A percentile compares a stretch with the other conserved stretches of the same genome.
Evolutionary conservation across 1,140 invertebrate genomes (phyloP).

Genomic region (Zophobas atratus): DNA sequence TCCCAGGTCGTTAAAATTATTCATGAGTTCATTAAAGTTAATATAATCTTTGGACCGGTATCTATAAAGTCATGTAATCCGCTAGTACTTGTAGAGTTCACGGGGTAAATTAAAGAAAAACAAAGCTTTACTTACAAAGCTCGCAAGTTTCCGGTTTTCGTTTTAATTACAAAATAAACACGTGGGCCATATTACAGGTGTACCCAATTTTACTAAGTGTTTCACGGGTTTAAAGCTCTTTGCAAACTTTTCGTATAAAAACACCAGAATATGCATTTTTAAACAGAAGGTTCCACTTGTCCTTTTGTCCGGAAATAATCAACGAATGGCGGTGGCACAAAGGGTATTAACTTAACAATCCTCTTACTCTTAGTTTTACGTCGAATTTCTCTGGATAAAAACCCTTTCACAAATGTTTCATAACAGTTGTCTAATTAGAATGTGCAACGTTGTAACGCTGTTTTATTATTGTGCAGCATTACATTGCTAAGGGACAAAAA

Average conservation of each 20-base stretch:
- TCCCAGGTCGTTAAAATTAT: slow-evolving; percentile 14
- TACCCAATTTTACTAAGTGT: slow-evolving; percentile 15
- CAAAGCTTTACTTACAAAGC: slow-evolving; percentile 19
- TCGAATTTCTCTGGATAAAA: too few relatives aligned
- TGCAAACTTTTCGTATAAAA: too few relatives aligned
- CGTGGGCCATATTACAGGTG: not conserved
- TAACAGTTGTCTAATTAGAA: too few relatives aligned
- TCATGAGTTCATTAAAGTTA: slow-evolving; percentile 25
- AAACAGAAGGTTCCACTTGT: not conserved
- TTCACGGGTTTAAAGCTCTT: not conserved
- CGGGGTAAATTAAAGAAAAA: slow-evolving; percentile 22
- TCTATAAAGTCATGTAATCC: slow-evolving; percentile 7
- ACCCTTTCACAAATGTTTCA: too few relatives aligned
- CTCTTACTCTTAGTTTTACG: too few relatives aligned
- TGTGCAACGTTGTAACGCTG: too few relatives aligned
- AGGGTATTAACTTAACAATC: too few relatives aligned
- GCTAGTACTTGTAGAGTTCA: slow-evolving; percentile 2
- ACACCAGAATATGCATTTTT: not conserved
- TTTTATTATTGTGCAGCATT: too few relatives aligned
- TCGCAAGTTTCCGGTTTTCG: slow-evolving; percentile 1
- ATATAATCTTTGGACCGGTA: not conserved
- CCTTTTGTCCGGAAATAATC: too few relatives aligned
- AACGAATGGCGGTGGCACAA: too few relatives aligned
- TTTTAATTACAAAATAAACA: slow-evolving; percentile 30
- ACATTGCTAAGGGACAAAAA: too few relatives aligned